These are phyloP conservation scores for Megalops cyprinoides DNA, from an alignment of 2,797 vertebrate species.

Conservation along the genomic window DNA sequence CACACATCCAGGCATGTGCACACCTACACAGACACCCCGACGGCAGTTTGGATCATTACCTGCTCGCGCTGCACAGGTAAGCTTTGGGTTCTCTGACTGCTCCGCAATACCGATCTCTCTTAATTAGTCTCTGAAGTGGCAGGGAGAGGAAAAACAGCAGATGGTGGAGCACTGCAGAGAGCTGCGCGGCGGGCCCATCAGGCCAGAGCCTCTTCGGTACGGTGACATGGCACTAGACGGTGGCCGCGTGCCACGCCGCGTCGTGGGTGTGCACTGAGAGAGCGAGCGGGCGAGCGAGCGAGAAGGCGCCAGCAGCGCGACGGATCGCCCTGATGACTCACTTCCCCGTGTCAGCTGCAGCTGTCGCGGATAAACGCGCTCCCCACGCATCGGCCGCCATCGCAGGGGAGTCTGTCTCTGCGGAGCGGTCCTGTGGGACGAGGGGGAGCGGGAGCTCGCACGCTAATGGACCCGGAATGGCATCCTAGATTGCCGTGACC, in stretches of 20 bases:
- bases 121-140: conserved; percentile 73
- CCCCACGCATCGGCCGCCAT: not conserved
- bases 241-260: not conserved
- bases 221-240: not conserved
- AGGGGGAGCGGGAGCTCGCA: not conserved
- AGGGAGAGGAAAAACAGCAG: conserved; percentile 56
- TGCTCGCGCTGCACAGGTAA: conserved; percentile 65
- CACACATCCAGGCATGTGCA: not conserved
- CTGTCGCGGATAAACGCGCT: conserved; percentile 17
- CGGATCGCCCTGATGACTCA: conserved; percentile 34
- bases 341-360: conserved; percentile 27
- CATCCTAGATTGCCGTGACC: not conserved
- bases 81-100: conserved; percentile 55
- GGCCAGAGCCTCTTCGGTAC: not conserved
- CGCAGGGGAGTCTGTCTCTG: conserved; percentile 9
- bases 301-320: conserved; percentile 25
- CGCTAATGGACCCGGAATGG: not conserved
- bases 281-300: not conserved
- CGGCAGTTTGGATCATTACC: conserved; percentile 57
- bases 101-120: conserved; percentile 60
- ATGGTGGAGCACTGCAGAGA: conserved; percentile 50
- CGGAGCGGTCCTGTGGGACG: not conserved
- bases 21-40: not conserved
- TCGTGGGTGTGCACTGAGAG: not conserved
- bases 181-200: conserved; percentile 5